A percentile compares a stretch with the other conserved stretches of the same genome.
Conservation (phyloP, 1,140 invertebrate genomes). For the Papilio glaucus region DNA sequence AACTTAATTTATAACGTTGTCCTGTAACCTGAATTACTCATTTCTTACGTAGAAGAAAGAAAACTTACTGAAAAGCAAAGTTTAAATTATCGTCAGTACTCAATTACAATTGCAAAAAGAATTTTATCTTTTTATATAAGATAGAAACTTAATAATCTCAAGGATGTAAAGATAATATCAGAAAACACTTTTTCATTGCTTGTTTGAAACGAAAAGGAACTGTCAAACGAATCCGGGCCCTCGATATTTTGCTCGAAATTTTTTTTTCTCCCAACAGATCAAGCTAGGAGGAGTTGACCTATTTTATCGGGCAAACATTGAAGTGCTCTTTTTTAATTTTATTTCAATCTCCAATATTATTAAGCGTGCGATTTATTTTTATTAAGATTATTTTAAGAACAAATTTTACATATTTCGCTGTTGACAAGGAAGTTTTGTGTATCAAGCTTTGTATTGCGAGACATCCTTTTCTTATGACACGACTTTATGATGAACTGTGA, state of each 20-base stretch:
- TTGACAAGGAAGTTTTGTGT: background rate
- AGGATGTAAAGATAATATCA: slow-evolving; percentile 18
- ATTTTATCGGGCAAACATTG: slow-evolving; percentile 11
- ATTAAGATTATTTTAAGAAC: background rate
- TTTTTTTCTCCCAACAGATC: slow-evolving; percentile 14
- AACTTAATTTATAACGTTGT: too few relatives aligned
- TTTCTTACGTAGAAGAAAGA: too few relatives aligned
- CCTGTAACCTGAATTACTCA: too few relatives aligned
- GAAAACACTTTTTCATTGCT: background rate
- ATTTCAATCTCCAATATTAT: background rate
- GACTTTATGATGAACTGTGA: too few relatives aligned
- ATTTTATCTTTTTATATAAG: too few relatives aligned
- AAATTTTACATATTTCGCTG: background rate
- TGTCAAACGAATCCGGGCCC: background rate
- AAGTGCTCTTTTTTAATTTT: slow-evolving; percentile 21
- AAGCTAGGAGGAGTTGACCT: background rate
- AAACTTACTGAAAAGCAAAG: too few relatives aligned
- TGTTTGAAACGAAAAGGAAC: background rate
- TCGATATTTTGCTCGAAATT: background rate
- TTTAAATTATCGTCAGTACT: too few relatives aligned
- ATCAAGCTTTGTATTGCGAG: too few relatives aligned
- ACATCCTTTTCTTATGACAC: too few relatives aligned
- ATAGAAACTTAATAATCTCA: background rate
- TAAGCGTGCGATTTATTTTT: background rate
- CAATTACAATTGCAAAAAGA: too few relatives aligned